Conservation (phyloP, 2,113 vertebrate species). For the Chlorodrepanis virens region DNA sequence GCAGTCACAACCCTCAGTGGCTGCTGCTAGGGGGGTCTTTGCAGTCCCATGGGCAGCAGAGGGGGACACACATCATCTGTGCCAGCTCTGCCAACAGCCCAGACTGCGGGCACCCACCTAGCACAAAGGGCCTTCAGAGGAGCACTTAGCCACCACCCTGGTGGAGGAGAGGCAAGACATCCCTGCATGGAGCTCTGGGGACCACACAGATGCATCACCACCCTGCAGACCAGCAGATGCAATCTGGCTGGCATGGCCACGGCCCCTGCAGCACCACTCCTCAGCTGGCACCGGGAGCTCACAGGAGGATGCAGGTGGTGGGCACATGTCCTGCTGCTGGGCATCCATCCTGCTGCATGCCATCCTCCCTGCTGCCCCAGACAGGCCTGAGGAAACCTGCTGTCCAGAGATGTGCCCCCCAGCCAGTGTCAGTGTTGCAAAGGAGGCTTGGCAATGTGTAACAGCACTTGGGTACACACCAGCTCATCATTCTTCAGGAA, state of each 20-base stretch:
- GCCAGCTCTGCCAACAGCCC: not conserved
- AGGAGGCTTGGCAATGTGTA: not conserved
- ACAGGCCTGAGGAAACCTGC: not conserved
- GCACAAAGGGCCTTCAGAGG: not conserved
- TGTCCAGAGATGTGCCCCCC: rapidly evolving
- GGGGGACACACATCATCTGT: rapidly evolving
- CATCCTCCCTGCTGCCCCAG: not conserved
- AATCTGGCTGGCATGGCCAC: rapidly evolving
- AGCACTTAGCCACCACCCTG: rapidly evolving
- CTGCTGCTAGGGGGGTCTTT: not conserved
- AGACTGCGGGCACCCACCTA: not conserved
- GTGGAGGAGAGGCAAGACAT: not conserved
- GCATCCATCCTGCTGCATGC: not conserved
- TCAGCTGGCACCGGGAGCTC: not conserved
- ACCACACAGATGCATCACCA: rapidly evolving
- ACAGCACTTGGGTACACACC: not conserved
- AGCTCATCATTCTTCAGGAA: not conserved
- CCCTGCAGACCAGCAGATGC: not conserved
- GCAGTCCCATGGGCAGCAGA: rapidly evolving
- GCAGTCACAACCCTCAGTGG: not conserved
- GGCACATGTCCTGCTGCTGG: not conserved
- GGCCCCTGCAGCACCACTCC: not conserved
- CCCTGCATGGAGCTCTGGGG: not conserved
- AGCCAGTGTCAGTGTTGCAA: rapidly evolving
- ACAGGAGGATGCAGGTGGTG: not conserved